Evolutionary conservation across 2,113 vertebrate species (phyloP), one percentile per base, ranked within the genome.

Genomic region (Parus major): DNA sequence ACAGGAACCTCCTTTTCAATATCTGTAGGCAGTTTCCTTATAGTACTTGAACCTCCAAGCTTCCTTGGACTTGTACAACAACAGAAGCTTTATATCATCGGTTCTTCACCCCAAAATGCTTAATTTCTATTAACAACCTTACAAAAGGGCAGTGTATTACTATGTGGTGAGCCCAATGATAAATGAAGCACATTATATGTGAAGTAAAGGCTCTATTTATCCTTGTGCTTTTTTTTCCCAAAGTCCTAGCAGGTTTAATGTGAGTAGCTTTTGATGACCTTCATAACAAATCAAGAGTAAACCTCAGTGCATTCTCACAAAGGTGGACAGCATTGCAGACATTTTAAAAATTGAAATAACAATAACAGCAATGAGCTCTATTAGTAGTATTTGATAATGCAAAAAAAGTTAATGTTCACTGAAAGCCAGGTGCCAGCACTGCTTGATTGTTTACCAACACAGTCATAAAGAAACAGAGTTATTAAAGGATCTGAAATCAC

Each of bases 381-480:
- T 96, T 94, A 95, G 78, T 71, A 61, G 65, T 79, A 68, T 94
- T 87, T 92, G 94, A 94, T 94, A 96, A 96, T 87, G 93, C 77
- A 92, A 66, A 88, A 88, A 97, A 96, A 65, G 25, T 93, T 94
- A 97, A 97, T 93, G 59, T 42, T 95, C 69, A 77, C 88, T 95
- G 88, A 94, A 96, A 97, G 92, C 95, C 90, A 95, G 91, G 86
- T 88, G 78, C 93, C 92, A 90, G 88, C 69, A 85, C 50, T 86
- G 55, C 88, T 90, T 96, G 97, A 96, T 97, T 98, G 97, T 98
- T 98, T 98, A 98, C 98, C 93, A 98, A 97, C 94, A 95, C 94
- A 70, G 36, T 97, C 97, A 92, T 95, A 96, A 95, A 97, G 97
- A 97, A 97, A 93, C 65, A 68, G 89, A 93, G 96, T 97, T 98